Base-by-base conservation (phyloP, 2,113 vertebrate species). In the Ifrita kowaldi region DNA sequence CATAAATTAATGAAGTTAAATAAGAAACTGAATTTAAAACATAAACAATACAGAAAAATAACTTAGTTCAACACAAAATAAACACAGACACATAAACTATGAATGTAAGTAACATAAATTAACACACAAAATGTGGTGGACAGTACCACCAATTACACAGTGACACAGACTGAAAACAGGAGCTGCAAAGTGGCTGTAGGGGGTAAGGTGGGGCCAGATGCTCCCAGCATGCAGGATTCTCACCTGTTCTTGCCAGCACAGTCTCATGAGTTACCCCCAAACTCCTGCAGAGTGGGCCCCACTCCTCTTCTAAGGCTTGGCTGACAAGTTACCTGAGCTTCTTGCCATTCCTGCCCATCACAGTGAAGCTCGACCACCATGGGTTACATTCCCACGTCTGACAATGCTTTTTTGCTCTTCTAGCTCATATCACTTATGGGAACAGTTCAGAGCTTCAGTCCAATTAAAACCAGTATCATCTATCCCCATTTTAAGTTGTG, bases 21-120 rank as follows among this genome's bases (percentile, higher is more conserved):
- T 85, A 89, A 13, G 37, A 79, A 95, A 90, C 39, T 84, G 23
- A 95, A 28, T 94, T 93, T 62, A 94, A 84, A 94, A 83, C 88
- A 93, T 35, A 69, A 97, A 57, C n/a, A 67, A 65, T 47, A 92
- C 91, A 67, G 41, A 50, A 96, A 95, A 97, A 87, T 63, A 89
- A 93, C 62, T 80, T 85, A 91, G 87, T 80, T 87, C 32, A 96
- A 96, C 86, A 90, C 44, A 89, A 97, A 96, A 95, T 76, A 85
- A 82, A 80, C 52, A 87, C 62, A 94, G 71, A 89, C 39, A 84
- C 3, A 5, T 55, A 57, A 94, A 84, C 28, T 53, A 53, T 44
- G 65, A 91, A 96, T 10, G 28, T 16, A 84, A 15, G 39, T 13
- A 84, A 96, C 62, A 83, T 87, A 64, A 95, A 83, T 89, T 74